Conservation (phyloP, 2,113 vertebrate genomes). For the Nanorana parkeri region DNA sequence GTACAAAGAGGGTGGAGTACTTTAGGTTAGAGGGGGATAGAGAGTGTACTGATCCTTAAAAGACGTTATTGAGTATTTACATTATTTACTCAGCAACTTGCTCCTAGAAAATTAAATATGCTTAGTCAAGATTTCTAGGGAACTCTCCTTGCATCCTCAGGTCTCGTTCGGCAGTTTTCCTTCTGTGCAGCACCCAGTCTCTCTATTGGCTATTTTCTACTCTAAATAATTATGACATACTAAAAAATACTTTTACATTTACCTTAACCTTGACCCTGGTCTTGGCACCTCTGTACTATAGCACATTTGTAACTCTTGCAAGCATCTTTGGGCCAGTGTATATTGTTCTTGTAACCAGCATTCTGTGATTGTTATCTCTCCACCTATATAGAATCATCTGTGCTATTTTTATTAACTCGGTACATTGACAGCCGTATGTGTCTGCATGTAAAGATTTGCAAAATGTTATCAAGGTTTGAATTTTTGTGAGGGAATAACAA, state of each 20-base stretch:
- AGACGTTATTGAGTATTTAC: no score
- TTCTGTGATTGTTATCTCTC: slow-evolving; percentile 80
- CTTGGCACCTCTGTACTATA: slow-evolving; percentile 37
- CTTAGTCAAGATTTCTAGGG: neutral
- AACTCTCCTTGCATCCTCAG: neutral
- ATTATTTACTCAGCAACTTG: no score
- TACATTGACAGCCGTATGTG: slow-evolving; percentile 25
- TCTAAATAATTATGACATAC: neutral
- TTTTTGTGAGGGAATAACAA: neutral
- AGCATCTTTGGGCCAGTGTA: slow-evolving; percentile 71
- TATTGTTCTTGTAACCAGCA: slow-evolving; percentile 80
- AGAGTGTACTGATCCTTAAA: no score
- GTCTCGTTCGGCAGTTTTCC: neutral
- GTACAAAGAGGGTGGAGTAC: no score
- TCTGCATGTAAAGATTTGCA: slow-evolving; percentile 9
- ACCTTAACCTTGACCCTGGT: slow-evolving; percentile 18
- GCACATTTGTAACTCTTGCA: slow-evolving; percentile 74
- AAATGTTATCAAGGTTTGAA: neutral
- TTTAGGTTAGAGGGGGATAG: no score
- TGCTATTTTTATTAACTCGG: slow-evolving; percentile 88
- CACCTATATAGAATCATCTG: slow-evolving; percentile 81
- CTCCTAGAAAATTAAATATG: no score
- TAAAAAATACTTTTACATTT: slow-evolving; percentile 35
- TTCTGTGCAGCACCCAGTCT: neutral
- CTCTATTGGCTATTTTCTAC: neutral